Evolutionary conservation across 2,797 vertebrate species (phyloP), one percentile per base, ranked within the genome.

Genomic region (Chaunax sp.): DNA sequence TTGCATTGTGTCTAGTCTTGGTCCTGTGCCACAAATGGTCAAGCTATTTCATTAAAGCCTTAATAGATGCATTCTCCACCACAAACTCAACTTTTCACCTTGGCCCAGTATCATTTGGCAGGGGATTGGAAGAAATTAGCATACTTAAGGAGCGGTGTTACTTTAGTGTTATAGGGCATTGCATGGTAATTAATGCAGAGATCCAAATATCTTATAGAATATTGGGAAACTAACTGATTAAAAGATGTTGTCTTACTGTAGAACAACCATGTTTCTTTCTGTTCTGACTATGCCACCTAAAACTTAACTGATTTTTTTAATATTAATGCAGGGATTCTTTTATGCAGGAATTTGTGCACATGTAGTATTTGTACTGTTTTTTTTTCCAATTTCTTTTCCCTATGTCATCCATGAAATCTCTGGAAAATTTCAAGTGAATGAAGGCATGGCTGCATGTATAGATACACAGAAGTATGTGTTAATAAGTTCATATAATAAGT

Each of bases 61-160:
- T 68, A 69, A 81, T 85, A 64, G 57, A 88, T 83, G 73, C 71
- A 77, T 68, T 63, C 53, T 58, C 70, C 64, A 46, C 65, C 66
- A 59, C 47, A 40, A 71, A 58, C 25, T 80, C 19, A 85, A 87
- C 86, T 82, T 77, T 79, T 81, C 78, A 83, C 84, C 83, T 81
- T 50, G 43, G 52, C 75, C 26, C 13, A 28, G 70, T 19, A 53
- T 70, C 66, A 38, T 73, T 60, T 81, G 71, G 72, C 59, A 30
- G 14, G 5, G 59, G 70, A 88, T 76, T 72, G 82, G 72, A 78
- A 46, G 30, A 55, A 69, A 80, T 72, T 43, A 43, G 19, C 51
- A 47, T 44, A 30, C 57, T 58, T 83, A 82, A 80, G 74, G 67
- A 23, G 49, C 7, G 49, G 38, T 51, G 26, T n/a, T 78, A 4